These are phyloP conservation scores for Sebastes trivittatus DNA, from an alignment of 2,797 vertebrate genomes.

Conservation along the genomic window DNA sequence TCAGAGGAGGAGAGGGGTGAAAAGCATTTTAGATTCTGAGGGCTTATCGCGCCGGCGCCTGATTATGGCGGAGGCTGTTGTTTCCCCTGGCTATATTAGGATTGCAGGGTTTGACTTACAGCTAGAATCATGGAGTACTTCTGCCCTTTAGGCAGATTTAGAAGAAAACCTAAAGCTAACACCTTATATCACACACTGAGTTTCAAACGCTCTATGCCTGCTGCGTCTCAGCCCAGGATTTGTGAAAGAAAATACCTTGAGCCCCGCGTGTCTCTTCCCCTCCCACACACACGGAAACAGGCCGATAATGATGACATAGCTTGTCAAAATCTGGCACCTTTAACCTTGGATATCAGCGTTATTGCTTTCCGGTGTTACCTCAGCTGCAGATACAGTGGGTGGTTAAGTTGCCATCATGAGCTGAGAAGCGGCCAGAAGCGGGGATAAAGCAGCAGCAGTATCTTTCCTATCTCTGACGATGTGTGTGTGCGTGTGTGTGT, in stretches of 20 bases:
- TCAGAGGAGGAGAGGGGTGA: constrained; percentile 48
- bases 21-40: constrained; percentile 44
- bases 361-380: constrained; percentile 57
- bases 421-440: constrained; percentile 44
- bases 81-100: constrained; percentile 58
- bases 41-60: constrained; percentile 49
- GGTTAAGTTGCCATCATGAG: constrained; percentile 62
- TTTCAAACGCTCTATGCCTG: constrained; percentile 44
- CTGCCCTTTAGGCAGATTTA: constrained; percentile 75
- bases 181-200: constrained; percentile 50
- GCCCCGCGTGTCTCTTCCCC: constrained; percentile 27
- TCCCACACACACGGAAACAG: constrained; percentile 35
- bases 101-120: constrained; percentile 60
- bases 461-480: constrained; percentile 56
- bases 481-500: background rate
- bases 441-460: constrained; percentile 49
- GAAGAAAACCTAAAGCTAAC: constrained; percentile 60
- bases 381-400: constrained; percentile 54
- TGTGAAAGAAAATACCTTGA: constrained; percentile 65
- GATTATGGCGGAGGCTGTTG: constrained; percentile 59
- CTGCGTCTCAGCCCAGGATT: constrained; percentile 58
- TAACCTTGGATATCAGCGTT: constrained; percentile 65
- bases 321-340: constrained; percentile 72
- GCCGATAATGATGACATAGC: constrained; percentile 70
- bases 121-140: constrained; percentile 52